These are phyloP conservation scores for Gari tellinella DNA, from an alignment of 2,888 invertebrate genomes.

Conservation along the genomic window DNA sequence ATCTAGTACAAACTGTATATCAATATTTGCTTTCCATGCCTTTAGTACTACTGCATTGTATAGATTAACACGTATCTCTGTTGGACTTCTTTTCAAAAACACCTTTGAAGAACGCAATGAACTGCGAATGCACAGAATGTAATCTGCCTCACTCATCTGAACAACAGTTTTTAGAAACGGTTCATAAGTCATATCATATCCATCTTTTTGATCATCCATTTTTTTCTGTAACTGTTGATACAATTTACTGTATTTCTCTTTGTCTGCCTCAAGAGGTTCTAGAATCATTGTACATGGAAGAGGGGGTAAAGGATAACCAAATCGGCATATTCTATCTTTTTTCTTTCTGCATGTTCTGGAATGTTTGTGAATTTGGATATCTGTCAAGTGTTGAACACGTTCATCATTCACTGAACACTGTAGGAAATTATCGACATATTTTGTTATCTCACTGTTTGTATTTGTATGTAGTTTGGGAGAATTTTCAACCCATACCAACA, in stretches of 20 bases:
- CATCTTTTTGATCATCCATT: slow-evolving; percentile 25
- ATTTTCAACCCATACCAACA: slow-evolving; percentile 52
- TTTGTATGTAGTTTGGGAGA: slow-evolving; percentile 42
- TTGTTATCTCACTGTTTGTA: slow-evolving; percentile 24
- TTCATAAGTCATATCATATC: slow-evolving; percentile 13
- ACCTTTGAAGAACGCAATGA: slow-evolving; percentile 9
- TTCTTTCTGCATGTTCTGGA: slow-evolving; percentile 26
- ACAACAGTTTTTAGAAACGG: background rate
- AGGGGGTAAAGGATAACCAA: slow-evolving; percentile 22
- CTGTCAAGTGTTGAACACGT: background rate
- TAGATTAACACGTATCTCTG: slow-evolving; percentile 2
- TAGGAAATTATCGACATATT: slow-evolving; percentile 46
- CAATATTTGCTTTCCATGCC: slow-evolving; percentile 15
- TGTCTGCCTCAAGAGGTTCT: slow-evolving; percentile 8
- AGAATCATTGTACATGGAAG: slow-evolving; percentile 6
- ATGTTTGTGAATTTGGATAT: slow-evolving; percentile 20
- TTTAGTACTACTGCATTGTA: background rate
- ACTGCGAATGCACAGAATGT: slow-evolving; percentile 10
- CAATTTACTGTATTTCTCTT: slow-evolving; percentile 5
- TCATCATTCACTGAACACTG: slow-evolving; percentile 24
- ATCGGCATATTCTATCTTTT: slow-evolving; percentile 6
- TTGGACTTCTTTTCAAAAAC: slow-evolving; percentile 11
- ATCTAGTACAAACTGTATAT: slow-evolving; percentile 12
- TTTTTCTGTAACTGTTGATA: slow-evolving; percentile 4
- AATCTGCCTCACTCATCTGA: slow-evolving; percentile 1